A percentile compares a stretch with the other conserved stretches of the same genome.
phyloP scores from a whole-genome alignment of 2,113 vertebrate genomes.

The Mirounga angustirostris region DNA sequence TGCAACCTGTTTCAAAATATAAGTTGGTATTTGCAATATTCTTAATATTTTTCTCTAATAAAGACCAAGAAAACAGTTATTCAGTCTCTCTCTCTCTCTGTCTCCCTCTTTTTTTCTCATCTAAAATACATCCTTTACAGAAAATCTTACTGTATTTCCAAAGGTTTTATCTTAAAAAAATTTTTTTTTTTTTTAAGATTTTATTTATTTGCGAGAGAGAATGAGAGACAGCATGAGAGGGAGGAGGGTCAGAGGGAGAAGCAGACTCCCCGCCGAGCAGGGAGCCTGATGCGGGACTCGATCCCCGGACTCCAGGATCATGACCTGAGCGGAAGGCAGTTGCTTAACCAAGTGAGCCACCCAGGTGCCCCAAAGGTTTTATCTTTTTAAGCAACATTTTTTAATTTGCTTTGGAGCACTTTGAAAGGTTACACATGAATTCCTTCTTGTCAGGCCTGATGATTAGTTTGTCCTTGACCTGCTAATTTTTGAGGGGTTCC shows the following conservation, averaged over 20 bases:
- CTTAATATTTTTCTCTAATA: background rate
- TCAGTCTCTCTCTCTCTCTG: background rate
- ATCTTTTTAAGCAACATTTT: slow-evolving; percentile 57
- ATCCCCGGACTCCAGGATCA: too few relatives aligned
- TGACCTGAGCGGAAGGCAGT: too few relatives aligned
- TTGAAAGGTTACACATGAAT: slow-evolving; percentile 44
- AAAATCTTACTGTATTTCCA: slow-evolving; percentile 23
- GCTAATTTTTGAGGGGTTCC: slow-evolving; percentile 57
- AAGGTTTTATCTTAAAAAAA: slow-evolving; percentile 20
- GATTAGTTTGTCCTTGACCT: slow-evolving; percentile 69
- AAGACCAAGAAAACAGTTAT: background rate
- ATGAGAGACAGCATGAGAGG: too few relatives aligned
- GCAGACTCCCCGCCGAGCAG: too few relatives aligned
- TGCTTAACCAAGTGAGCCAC: too few relatives aligned
- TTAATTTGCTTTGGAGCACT: slow-evolving; percentile 53
- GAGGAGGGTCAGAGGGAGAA: too few relatives aligned
- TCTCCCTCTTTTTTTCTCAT: background rate
- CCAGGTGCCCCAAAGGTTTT: background rate
- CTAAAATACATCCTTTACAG: background rate
- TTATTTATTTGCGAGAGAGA: background rate
- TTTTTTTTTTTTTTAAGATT: too few relatives aligned
- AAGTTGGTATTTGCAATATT: background rate
- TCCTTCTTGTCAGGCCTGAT: slow-evolving; percentile 61
- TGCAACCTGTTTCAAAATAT: slow-evolving; percentile 45
- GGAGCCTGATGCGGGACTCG: too few relatives aligned